Percentiles rank a stretch among this genome's conserved stretches.
Evolutionary conservation across 1,140 invertebrate species (phyloP).

Genomic region (Fopius arisanus): DNA sequence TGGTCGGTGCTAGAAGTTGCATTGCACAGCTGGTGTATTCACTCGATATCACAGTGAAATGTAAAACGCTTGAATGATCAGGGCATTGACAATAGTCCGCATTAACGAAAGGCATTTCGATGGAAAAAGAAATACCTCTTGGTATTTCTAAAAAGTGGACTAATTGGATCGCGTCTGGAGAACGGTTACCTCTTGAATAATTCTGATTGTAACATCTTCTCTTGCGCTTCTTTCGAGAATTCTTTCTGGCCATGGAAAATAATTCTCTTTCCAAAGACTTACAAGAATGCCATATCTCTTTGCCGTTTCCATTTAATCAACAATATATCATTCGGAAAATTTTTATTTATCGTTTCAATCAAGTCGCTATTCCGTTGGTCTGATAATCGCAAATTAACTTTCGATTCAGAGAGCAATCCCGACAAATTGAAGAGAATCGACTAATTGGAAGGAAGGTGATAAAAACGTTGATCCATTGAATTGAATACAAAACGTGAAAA

Average conservation of each 20-base stretch:
- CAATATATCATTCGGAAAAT: not conserved
- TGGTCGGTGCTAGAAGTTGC: conserved; percentile 21
- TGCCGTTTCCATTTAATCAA: not conserved
- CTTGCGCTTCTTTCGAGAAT: not conserved
- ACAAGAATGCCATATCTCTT: not conserved
- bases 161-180: not conserved
- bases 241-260: not conserved
- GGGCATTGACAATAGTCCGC: not conserved
- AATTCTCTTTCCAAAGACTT: not conserved
- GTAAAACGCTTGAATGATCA: not conserved
- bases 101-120: not conserved
- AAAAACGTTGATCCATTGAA: no score
- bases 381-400: not conserved
- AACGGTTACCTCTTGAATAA: conserved; percentile 9
- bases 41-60: not conserved
- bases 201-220: not conserved
- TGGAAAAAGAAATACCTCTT: not conserved
- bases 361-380: not conserved
- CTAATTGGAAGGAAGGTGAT: no score
- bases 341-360: not conserved
- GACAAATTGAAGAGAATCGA: not conserved
- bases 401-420: not conserved
- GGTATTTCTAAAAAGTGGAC: conserved; percentile 4
- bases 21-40: conserved; percentile 27
- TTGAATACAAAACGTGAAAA: not conserved